Percentiles rank a stretch among this genome's conserved stretches.
Conservation (phyloP, 2,797 vertebrate species). For the Buceros bicornis region DNA sequence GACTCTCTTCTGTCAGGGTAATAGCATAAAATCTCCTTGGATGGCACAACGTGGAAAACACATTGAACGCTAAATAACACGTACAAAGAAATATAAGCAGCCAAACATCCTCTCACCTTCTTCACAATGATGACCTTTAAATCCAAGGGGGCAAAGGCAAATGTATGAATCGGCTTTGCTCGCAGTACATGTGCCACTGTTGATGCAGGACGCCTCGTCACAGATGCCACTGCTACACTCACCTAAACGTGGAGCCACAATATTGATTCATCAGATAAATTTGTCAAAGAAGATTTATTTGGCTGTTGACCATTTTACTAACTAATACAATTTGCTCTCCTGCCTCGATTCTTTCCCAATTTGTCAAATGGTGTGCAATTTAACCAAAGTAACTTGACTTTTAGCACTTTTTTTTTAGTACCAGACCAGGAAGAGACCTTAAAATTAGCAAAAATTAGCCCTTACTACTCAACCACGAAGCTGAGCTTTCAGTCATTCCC, state of each 20-base stretch:
- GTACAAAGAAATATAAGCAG: neutral
- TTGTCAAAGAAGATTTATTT: neutral
- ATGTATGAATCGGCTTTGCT: conserved; percentile 89
- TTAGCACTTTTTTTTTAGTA: neutral
- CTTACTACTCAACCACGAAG: neutral
- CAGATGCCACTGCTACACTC: conserved; percentile 93
- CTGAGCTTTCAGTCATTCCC: neutral
- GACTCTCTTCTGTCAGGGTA: neutral
- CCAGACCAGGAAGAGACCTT: neutral
- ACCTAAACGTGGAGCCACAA: conserved; percentile 75
- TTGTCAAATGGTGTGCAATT: neutral
- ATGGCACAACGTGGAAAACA: neutral
- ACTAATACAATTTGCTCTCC: neutral
- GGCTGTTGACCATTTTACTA: neutral
- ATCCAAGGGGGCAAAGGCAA: conserved; percentile 94
- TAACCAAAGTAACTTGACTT: neutral
- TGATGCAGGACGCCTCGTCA: conserved; percentile 87
- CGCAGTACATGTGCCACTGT: conserved; percentile 88
- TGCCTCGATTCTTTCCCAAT: neutral
- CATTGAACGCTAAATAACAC: neutral
- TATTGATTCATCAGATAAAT: neutral
- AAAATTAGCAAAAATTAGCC: neutral
- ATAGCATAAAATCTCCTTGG: neutral
- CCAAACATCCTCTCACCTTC: conserved; percentile 85
- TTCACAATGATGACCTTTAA: conserved; percentile 90